Evolutionary conservation across 2,888 invertebrate genomes (phyloP).

Genomic region (Drosophila cognata): DNA sequence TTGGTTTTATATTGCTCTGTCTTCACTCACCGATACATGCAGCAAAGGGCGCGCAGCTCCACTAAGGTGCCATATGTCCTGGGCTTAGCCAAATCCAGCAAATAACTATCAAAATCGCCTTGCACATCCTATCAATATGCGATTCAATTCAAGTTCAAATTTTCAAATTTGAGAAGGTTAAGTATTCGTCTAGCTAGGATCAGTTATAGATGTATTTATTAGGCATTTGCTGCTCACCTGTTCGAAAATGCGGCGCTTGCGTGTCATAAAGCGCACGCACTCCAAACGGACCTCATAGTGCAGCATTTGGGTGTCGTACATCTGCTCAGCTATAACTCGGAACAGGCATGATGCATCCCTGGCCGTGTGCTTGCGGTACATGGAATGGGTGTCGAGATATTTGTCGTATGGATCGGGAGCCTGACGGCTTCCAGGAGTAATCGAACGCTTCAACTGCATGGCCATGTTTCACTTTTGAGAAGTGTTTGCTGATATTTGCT

Average conservation of each 20-base stretch:
- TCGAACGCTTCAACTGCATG: conserved; percentile 76
- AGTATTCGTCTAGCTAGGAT: background rate
- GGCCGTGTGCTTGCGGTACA: conserved; percentile 94
- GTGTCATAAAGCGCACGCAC: conserved; percentile 90
- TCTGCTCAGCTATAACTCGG: conserved; percentile 94
- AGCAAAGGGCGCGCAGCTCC: conserved; percentile 90
- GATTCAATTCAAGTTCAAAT: background rate
- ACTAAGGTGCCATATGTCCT: conserved; percentile 89
- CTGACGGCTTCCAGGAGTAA: conserved; percentile 84
- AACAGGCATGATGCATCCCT: conserved; percentile 95
- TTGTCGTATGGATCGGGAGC: conserved; percentile 87
- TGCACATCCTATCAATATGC: conserved; percentile 86
- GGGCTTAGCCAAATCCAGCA: conserved; percentile 89
- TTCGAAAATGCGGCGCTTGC: conserved; percentile 88
- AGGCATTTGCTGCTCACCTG: conserved; percentile 83
- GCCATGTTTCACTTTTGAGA: background rate
- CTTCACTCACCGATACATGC: conserved; percentile 88
- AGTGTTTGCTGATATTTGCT: background rate
- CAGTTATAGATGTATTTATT: background rate
- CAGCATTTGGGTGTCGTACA: conserved; percentile 88
- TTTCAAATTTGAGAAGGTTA: background rate
- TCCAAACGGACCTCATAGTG: conserved; percentile 91
- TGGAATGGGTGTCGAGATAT: conserved; percentile 92
- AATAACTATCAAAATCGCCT: conserved; percentile 88
- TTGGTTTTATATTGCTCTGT: background rate